These are phyloP conservation scores for Erythrocercus mccallii DNA, from an alignment of 2,113 vertebrate species.

Conservation along the genomic window DNA sequence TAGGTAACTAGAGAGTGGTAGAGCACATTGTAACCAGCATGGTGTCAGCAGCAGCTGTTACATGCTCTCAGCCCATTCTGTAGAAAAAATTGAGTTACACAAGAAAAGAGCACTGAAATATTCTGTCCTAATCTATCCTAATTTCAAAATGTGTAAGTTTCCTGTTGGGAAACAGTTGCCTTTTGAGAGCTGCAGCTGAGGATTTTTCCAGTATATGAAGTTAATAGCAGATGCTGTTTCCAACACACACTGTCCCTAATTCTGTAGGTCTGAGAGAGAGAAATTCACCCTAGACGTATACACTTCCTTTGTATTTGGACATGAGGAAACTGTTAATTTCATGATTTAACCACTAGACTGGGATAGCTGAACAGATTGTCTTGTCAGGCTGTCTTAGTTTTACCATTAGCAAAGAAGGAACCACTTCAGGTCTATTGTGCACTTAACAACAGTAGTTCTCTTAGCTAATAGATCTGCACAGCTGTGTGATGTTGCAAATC, in stretches of 20 bases:
- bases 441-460: not conserved
- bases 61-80: not conserved
- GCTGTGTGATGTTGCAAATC: not conserved
- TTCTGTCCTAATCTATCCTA: not conserved
- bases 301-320: not conserved
- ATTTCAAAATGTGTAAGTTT: not conserved
- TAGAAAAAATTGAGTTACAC: not conserved
- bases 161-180: not conserved
- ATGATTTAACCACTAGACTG: not conserved
- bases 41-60: not conserved
- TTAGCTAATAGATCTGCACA: not conserved
- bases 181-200: not conserved
- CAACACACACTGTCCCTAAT: not conserved
- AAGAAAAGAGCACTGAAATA: not conserved
- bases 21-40: not conserved
- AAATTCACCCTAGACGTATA: not conserved
- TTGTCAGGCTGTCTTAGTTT: not conserved
- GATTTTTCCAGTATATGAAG: not conserved
- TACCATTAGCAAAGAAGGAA: not conserved
- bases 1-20: not conserved
- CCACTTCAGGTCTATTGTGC: not conserved
- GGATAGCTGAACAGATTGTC: not conserved
- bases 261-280: not conserved
- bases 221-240: not conserved
- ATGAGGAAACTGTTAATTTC: not conserved